Conservation (phyloP, 2,797 vertebrate species). For the Chrysocyon brachyurus region DNA sequence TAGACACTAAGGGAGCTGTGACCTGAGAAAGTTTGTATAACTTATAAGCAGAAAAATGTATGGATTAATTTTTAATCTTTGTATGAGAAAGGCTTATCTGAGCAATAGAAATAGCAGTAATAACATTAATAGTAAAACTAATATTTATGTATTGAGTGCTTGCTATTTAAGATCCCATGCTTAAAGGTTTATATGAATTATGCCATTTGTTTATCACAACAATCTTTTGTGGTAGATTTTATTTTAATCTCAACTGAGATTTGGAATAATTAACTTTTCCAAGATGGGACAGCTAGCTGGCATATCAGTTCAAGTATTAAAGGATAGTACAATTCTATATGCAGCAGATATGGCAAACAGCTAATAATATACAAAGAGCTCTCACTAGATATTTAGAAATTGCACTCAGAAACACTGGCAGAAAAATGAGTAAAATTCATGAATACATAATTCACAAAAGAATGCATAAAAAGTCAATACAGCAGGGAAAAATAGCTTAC, state of each 20-base stretch:
- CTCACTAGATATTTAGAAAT: neutral
- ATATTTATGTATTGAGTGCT: neutral
- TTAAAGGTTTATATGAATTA: constrained; percentile 45
- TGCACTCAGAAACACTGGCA: neutral
- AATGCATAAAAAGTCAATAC: neutral
- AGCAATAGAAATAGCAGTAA: constrained; percentile 6
- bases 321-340: neutral
- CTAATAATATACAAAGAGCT: neutral
- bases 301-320: neutral
- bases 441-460: neutral
- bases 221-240: neutral
- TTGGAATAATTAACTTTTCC: neutral
- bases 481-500: neutral
- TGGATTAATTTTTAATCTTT: constrained; percentile 15
- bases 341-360: neutral
- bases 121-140: constrained; percentile 5
- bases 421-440: neutral
- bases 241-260: constrained; percentile 49
- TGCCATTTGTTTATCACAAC: neutral
- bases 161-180: neutral
- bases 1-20: neutral
- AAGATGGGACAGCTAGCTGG: neutral
- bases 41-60: neutral
- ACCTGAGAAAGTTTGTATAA: neutral
- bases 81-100: neutral